phyloP scores from a whole-genome alignment of 2,113 vertebrate species.

The Shinisaurus crocodilurus region DNA sequence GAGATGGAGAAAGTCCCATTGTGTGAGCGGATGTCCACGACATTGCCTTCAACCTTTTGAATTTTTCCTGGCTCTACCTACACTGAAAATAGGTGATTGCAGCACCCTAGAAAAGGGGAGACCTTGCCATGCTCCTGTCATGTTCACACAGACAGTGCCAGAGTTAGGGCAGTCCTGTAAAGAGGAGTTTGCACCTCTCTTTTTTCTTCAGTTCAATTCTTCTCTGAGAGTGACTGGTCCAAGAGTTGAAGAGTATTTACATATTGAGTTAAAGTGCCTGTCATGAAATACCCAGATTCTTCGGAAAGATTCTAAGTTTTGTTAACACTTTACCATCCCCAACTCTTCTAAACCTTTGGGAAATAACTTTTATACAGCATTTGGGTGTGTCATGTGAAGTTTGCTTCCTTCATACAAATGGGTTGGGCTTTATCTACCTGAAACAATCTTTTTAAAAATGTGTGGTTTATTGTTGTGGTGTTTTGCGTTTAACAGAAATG shows the following conservation, averaged over 20 bases:
- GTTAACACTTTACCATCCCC: background rate
- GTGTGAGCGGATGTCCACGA: too few species aligned
- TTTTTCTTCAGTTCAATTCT: background rate
- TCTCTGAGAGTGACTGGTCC: too few species aligned
- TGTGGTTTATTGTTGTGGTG: slow-evolving; percentile 13
- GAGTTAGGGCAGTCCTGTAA: background rate
- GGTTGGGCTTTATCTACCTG: background rate
- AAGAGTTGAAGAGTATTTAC: background rate
- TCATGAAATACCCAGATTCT: background rate
- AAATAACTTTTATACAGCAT: background rate
- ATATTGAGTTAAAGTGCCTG: background rate
- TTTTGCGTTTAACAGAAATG: slow-evolving; percentile 77
- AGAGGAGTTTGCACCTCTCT: background rate
- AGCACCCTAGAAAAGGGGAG: background rate
- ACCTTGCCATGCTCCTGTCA: background rate
- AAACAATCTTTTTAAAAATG: background rate
- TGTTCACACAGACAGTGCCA: background rate
- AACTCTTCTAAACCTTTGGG: background rate
- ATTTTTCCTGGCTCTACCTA: background rate
- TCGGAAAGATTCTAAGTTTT: background rate
- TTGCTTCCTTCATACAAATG: background rate
- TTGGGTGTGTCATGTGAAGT: background rate
- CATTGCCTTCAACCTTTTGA: background rate
- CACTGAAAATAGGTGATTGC: background rate
- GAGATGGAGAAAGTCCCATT: too few species aligned